These are phyloP conservation scores for Thereva nobilitata DNA, from an alignment of 2,888 invertebrate genomes.

Conservation along the genomic window DNA sequence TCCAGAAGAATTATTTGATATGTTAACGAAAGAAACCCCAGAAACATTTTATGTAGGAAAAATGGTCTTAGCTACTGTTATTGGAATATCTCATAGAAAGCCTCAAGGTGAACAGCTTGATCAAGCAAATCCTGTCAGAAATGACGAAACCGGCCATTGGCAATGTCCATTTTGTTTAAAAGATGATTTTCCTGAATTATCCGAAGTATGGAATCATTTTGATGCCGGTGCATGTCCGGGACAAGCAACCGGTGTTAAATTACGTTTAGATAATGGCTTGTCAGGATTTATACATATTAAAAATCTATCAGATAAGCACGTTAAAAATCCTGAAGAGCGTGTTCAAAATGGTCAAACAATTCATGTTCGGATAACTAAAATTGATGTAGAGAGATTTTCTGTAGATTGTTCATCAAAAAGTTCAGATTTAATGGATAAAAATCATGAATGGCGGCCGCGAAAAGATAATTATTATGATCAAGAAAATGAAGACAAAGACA, in stretches of 20 bases:
- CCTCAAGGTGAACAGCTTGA: conserved; percentile 93
- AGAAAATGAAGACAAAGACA: conserved; percentile 79
- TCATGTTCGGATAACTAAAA: conserved; percentile 89
- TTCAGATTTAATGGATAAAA: conserved; percentile 88
- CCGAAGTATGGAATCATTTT: conserved; percentile 98
- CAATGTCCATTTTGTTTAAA: conserved; percentile 97
- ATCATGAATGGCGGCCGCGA: conserved; percentile 87
- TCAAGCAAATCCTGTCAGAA: conserved; percentile 92
- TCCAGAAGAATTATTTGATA: conserved; percentile 88
- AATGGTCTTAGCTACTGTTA: conserved; percentile 80
- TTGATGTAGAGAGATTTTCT: conserved; percentile 91
- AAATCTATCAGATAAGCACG: conserved; percentile 90
- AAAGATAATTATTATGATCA: conserved; percentile 91
- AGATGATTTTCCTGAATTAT: conserved; percentile 93
- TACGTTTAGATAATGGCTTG: conserved; percentile 88
- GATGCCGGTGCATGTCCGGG: conserved; percentile 96
- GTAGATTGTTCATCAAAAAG: conserved; percentile 93
- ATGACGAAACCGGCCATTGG: conserved; percentile 94
- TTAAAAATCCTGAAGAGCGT: conserved; percentile 89
- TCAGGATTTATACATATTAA: conserved; percentile 93
- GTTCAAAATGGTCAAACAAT: conserved; percentile 84
- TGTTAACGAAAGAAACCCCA: conserved; percentile 94
- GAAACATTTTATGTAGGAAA: conserved; percentile 90
- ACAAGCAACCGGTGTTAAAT: conserved; percentile 88
- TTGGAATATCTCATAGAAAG: conserved; percentile 82